phyloP scores from a whole-genome alignment of 2,888 invertebrate species.

The Spisula subtruncata region DNA sequence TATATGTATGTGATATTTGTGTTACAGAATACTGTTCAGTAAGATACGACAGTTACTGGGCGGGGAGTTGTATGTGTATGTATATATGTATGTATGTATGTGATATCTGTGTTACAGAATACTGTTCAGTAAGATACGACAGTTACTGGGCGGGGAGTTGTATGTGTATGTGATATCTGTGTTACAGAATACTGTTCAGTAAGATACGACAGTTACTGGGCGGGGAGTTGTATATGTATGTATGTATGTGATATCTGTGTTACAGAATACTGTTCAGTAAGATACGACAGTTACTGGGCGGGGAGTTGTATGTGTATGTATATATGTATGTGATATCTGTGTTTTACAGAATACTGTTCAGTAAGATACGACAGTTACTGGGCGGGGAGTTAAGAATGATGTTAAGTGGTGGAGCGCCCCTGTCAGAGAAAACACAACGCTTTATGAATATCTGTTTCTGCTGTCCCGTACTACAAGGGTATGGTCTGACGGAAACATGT shows the following conservation, averaged over 20 bases:
- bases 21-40: constrained; percentile 90
- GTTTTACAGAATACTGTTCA: constrained; percentile 90
- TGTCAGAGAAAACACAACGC: constrained; percentile 97
- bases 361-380: constrained; percentile 90
- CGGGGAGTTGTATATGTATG: no score
- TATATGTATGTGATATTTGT: not conserved
- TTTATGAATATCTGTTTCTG: constrained; percentile 97
- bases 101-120: constrained; percentile 87
- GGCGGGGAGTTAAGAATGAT: constrained; percentile 96
- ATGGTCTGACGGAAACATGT: constrained; percentile 98
- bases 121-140: constrained; percentile 91
- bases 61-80: constrained; percentile 90
- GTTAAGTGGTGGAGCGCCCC: constrained; percentile 97
- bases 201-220: constrained; percentile 91
- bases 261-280: constrained; percentile 90
- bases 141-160: constrained; percentile 92
- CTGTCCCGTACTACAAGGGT: constrained; percentile 96
- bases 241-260: not conserved
- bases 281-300: constrained; percentile 93
- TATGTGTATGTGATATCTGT: no score
- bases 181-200: constrained; percentile 90
- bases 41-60: constrained; percentile 92
- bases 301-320: constrained; percentile 86
- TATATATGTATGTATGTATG: no score
- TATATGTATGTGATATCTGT: not conserved